A percentile compares a stretch with the other conserved stretches of the same genome.
These are phyloP conservation scores for Galeopsomyia nigrocyanea DNA, from an alignment of 2,888 invertebrate genomes.

Conservation along the genomic window DNA sequence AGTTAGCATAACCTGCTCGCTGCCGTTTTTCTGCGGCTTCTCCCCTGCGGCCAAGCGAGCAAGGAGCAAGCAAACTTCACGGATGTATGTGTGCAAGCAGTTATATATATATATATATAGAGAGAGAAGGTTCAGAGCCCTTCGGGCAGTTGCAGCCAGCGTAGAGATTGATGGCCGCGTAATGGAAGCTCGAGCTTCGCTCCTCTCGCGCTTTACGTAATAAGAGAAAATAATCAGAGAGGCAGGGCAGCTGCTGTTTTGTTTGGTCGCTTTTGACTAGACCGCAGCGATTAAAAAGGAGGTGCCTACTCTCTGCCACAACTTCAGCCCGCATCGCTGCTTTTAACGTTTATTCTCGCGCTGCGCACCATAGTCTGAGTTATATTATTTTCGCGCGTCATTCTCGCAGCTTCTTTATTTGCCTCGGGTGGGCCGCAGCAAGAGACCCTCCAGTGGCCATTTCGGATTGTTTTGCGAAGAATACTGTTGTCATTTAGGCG, in stretches of 20 bases:
- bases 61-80: not conserved
- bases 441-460: too few relatives aligned
- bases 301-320: too few relatives aligned
- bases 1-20: constrained; percentile 67
- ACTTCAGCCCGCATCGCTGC: too few relatives aligned
- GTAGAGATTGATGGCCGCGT: constrained; percentile 58
- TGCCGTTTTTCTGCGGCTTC: constrained; percentile 33
- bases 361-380: constrained; percentile 1
- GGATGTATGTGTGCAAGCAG: not conserved
- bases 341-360: not conserved
- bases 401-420: too few relatives aligned
- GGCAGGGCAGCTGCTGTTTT: constrained; percentile 9
- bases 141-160: constrained; percentile 30
- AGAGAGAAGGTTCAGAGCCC: constrained; percentile 35
- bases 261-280: constrained; percentile 15
- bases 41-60: constrained; percentile 10
- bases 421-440: too few relatives aligned
- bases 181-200: constrained; percentile 53
- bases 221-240: constrained; percentile 31
- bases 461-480: too few relatives aligned
- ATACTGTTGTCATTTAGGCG: too few relatives aligned
- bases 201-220: constrained; percentile 5
- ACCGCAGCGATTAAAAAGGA: constrained; percentile 3
- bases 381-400: constrained; percentile 33
- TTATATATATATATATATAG: constrained; percentile 26